These are phyloP conservation scores for Chelonia mydas DNA, from an alignment of 2,797 vertebrate species.

Conservation along the genomic window DNA sequence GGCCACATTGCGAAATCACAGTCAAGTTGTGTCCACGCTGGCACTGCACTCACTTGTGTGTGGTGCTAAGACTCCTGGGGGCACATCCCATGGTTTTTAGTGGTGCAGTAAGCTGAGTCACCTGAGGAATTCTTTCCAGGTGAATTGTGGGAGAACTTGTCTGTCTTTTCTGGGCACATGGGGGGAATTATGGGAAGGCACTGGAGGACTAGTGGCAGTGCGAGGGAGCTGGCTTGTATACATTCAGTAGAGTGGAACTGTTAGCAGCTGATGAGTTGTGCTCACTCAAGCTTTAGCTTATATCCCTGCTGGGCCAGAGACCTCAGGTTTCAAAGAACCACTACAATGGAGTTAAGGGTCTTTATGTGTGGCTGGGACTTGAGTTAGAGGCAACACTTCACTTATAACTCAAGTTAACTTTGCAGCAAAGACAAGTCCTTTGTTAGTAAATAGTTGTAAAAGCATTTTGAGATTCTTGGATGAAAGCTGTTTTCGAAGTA, in stretches of 20 bases:
- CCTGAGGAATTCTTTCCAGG: neutral
- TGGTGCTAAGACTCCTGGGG: neutral
- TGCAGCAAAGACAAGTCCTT: neutral
- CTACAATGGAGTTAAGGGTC: neutral
- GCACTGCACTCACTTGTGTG: neutral
- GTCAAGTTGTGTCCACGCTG: neutral
- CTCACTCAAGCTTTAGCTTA: too few species aligned
- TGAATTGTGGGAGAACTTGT: neutral
- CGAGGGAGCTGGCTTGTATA: neutral
- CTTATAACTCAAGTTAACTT: neutral
- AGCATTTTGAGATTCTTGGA: neutral
- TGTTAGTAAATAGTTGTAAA: neutral
- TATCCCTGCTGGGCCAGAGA: too few species aligned
- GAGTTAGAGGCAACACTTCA: neutral
- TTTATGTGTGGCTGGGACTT: neutral
- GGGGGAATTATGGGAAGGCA: neutral
- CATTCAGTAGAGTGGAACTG: neutral
- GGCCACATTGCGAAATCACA: neutral
- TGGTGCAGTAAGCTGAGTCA: neutral
- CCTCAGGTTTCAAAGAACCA: neutral
- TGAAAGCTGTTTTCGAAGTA: neutral
- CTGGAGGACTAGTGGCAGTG: neutral
- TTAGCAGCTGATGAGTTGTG: too few species aligned
- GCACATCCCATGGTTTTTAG: neutral
- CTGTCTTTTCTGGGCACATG: neutral